These are phyloP conservation scores for Onthophagus taurus DNA, from an alignment of 1,140 invertebrate genomes.

Conservation along the genomic window DNA sequence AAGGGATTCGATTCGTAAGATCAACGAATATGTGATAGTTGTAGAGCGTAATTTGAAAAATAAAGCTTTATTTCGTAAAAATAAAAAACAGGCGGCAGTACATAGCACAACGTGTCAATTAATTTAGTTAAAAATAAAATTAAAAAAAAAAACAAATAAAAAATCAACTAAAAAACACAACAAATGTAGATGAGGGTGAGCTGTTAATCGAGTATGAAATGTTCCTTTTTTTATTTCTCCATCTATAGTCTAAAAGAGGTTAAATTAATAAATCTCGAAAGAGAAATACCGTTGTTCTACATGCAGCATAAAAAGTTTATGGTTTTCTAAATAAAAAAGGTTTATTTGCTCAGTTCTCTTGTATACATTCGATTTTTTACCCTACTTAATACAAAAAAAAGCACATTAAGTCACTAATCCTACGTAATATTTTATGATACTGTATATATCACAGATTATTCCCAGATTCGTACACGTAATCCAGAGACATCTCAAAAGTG, in stretches of 20 bases:
- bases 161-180: too few relatives aligned
- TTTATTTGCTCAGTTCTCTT: conserved; percentile 11
- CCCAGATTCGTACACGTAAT: too few relatives aligned
- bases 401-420: too few relatives aligned
- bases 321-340: neutral
- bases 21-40: too few relatives aligned
- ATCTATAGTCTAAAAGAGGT: neutral
- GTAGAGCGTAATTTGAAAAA: too few relatives aligned
- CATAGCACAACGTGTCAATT: too few relatives aligned
- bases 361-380: neutral
- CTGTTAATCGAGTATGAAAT: neutral
- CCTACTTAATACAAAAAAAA: neutral
- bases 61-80: too few relatives aligned
- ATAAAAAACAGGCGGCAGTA: too few relatives aligned
- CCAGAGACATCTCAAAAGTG: too few relatives aligned
- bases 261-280: neutral
- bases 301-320: conserved; percentile 8
- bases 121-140: conserved; percentile 1
- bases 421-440: too few relatives aligned
- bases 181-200: neutral
- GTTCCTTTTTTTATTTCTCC: neutral
- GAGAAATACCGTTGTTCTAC: neutral
- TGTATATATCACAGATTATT: too few relatives aligned
- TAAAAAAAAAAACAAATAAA: conserved; percentile 7
- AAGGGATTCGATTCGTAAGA: too few relatives aligned